These are phyloP conservation scores for Clunio marinus DNA, from an alignment of 2,888 invertebrate species.

Conservation along the genomic window DNA sequence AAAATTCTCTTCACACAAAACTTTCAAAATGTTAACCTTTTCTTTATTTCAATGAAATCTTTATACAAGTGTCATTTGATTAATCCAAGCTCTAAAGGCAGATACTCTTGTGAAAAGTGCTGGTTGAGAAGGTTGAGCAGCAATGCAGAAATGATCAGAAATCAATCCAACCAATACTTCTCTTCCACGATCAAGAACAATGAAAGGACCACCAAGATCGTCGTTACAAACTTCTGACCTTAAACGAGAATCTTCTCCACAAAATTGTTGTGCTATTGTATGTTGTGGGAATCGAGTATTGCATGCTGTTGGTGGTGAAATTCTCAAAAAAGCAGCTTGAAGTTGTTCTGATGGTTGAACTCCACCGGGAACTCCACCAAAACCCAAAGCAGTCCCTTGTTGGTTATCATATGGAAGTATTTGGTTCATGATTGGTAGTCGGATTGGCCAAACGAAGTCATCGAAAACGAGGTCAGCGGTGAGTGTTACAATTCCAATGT, in stretches of 20 bases:
- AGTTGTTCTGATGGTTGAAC: no score
- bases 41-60: no score
- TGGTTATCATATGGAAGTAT: slow-evolving; percentile 12
- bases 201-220: slow-evolving; percentile 25
- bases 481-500: slow-evolving; percentile 16
- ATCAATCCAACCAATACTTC: slow-evolving; percentile 20
- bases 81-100: slow-evolving; percentile 17
- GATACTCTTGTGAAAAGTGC: slow-evolving; percentile 24
- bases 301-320: background rate
- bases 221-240: slow-evolving; percentile 23
- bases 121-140: slow-evolving; percentile 1
- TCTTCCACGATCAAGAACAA: background rate
- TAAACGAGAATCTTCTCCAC: slow-evolving; percentile 7
- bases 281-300: background rate
- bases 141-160: background rate
- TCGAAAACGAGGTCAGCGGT: background rate
- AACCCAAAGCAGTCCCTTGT: slow-evolving; percentile 26
- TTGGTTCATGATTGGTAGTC: no score
- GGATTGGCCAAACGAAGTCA: background rate
- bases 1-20: no score
- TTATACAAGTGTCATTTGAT: no score
- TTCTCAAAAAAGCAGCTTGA: slow-evolving; percentile 1
- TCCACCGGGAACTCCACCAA: background rate
- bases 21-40: no score
- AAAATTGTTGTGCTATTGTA: background rate